Conservation (phyloP, 2,797 vertebrate species). For the Hypotaenidia philippensis region DNA sequence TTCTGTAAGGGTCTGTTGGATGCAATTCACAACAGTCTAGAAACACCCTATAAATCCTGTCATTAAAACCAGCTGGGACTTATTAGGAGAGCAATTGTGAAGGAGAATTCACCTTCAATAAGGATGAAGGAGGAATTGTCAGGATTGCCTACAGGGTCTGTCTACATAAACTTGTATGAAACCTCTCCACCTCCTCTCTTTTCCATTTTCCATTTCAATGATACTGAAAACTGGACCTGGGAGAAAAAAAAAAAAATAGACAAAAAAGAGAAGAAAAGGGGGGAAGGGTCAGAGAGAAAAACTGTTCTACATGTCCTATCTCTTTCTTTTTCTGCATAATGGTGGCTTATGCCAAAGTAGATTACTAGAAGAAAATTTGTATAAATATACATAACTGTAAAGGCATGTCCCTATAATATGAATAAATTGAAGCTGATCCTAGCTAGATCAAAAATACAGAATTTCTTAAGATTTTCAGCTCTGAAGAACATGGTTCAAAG, state of each 20-base stretch:
- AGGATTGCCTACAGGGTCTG: neutral
- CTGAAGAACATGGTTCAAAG: neutral
- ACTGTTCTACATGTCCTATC: neutral
- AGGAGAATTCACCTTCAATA: constrained; percentile 38
- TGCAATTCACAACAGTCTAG: constrained; percentile 18
- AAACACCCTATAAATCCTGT: constrained; percentile 54
- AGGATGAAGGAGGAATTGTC: constrained; percentile 32
- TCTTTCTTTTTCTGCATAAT: neutral
- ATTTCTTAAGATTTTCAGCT: neutral
- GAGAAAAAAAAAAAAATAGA: no score
- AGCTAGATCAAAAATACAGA: neutral
- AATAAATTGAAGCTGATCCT: neutral
- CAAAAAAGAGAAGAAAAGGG: no score
- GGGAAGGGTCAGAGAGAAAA: neutral
- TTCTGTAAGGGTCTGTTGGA: constrained; percentile 30
- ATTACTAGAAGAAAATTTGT: neutral
- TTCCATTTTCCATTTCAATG: neutral
- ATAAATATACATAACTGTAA: neutral
- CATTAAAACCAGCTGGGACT: constrained; percentile 49
- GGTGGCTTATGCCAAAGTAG: neutral
- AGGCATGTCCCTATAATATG: neutral
- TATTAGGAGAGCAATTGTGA: constrained; percentile 28
- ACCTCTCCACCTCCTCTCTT: neutral
- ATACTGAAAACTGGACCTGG: neutral
- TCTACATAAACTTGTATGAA: neutral